Evolutionary conservation across 92 coral and sea anemone species (phyloP), one percentile per base, ranked within the genome.

Genomic region (Epizoanthus ramosus): DNA sequence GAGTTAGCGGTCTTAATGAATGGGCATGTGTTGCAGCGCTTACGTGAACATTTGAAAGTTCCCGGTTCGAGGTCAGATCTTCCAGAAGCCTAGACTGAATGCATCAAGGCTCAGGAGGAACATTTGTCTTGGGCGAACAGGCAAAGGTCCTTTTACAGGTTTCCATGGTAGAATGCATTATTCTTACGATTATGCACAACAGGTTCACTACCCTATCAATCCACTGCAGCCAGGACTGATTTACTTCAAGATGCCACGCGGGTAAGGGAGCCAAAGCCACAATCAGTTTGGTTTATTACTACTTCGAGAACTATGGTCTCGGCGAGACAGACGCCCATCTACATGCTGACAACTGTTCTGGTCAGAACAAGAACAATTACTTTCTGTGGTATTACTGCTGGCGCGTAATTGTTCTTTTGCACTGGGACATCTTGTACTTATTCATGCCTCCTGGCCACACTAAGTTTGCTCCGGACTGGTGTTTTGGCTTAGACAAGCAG

Each of bases 401-500:
- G 90, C 57, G 87, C 13, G 64, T 65, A 57, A 60, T 79, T 57
- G n/a, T n/a, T 64, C 25, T 15, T 23, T 61, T 79, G 12, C 60
- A 72, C 61, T 39, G 33, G 57, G 54, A 43, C 14, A 84, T 88
- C 67, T 12, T 67, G 16, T 76, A 88, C 71, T 88, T 87, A 24
- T 85, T 89, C 66, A 83, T 89, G 33, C 71, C 80, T 72, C 81
- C 85, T 15, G 88, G 92, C 17, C 92, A 89, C 89, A 85, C 87
- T 1, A 89, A 79, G 66, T 89, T 89, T 69, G 80, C 68, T 54
- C 88, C 90, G 33, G 92, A 89, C 80, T 79, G 87, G 75, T 86
- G 89, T 63, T 89, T 85, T 71, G 90, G 90, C 13, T 52, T 90
- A 68, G 59, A 64, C 18, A 90, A 90, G 84, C 83, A 83, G 64